Percentiles rank a stretch among this genome's conserved stretches.
These are phyloP conservation scores for Dimorphilus gyrociliatus DNA, from an alignment of 2,888 invertebrate genomes.

Conservation along the genomic window DNA sequence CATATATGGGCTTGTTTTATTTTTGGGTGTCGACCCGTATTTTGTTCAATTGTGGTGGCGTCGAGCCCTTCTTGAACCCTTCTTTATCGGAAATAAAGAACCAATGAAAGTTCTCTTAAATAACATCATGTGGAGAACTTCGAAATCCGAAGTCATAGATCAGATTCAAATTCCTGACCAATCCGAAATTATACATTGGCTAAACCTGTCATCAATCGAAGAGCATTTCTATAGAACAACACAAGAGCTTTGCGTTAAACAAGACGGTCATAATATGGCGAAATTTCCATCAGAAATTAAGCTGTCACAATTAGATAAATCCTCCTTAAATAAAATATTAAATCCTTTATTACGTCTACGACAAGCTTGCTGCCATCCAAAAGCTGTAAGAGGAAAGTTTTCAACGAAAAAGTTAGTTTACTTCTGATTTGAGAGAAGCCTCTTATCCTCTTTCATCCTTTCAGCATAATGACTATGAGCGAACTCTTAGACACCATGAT, in stretches of 20 bases:
- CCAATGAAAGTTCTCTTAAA: constrained; percentile 43
- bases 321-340: too few species aligned
- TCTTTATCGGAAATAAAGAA: constrained; percentile 37
- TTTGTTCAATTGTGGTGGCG: constrained; percentile 43
- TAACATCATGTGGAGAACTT: constrained; percentile 51
- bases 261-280: too few species aligned
- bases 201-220: constrained; percentile 55
- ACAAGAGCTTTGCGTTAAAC: constrained; percentile 44
- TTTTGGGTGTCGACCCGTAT: constrained; percentile 47
- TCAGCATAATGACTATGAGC: constrained; percentile 39
- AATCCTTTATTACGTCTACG: constrained; percentile 50
- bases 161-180: constrained; percentile 52
- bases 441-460: not conserved
- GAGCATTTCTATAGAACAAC: constrained; percentile 55
- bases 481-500: constrained; percentile 52
- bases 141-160: constrained; percentile 49
- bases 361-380: constrained; percentile 56
- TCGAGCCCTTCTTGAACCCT: constrained; percentile 42
- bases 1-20: constrained; percentile 46
- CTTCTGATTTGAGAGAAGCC: not conserved
- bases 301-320: too few species aligned
- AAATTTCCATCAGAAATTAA: too few species aligned
- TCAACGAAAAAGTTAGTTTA: constrained; percentile 34
- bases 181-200: constrained; percentile 44
- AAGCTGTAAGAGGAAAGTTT: constrained; percentile 45